Conservation (phyloP, 2,113 vertebrate genomes). For the Oncorhynchus nerka region DNA sequence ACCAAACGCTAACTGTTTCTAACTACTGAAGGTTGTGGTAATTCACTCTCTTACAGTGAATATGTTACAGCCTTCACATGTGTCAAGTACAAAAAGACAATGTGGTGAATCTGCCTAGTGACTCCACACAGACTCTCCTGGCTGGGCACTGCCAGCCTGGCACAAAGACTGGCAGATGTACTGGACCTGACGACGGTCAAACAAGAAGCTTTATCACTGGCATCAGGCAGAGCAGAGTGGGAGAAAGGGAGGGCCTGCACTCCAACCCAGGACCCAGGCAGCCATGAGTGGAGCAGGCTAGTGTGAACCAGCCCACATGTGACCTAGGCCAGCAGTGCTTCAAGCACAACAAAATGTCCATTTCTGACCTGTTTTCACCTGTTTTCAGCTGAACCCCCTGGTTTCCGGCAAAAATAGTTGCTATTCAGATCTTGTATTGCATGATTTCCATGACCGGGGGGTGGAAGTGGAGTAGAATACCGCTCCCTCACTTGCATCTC, state of each 20-base stretch:
- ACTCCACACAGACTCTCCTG: neutral
- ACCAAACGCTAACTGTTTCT: neutral
- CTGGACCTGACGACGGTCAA: neutral
- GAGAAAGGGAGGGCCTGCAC: neutral
- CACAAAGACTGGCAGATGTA: neutral
- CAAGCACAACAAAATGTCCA: neutral
- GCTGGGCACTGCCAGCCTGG: neutral
- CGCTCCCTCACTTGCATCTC: slow-evolving; percentile 30
- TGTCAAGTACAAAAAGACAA: neutral
- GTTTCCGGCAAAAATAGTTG: slow-evolving; percentile 45
- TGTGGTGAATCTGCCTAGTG: neutral
- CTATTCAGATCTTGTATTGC: slow-evolving; percentile 55
- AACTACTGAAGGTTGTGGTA: neutral
- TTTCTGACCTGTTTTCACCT: neutral
- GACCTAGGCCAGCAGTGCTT: neutral
- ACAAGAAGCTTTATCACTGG: neutral
- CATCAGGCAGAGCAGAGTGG: neutral
- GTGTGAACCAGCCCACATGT: too few species aligned
- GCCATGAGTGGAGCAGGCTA: too few species aligned
- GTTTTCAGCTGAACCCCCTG: neutral
- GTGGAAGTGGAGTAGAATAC: slow-evolving; percentile 33
- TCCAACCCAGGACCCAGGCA: neutral
- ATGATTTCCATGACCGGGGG: slow-evolving; percentile 57
- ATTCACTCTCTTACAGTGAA: neutral
- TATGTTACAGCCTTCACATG: neutral